phyloP scores from a whole-genome alignment of 2,797 vertebrate genomes.

The Threskiornis aethiopicus region DNA sequence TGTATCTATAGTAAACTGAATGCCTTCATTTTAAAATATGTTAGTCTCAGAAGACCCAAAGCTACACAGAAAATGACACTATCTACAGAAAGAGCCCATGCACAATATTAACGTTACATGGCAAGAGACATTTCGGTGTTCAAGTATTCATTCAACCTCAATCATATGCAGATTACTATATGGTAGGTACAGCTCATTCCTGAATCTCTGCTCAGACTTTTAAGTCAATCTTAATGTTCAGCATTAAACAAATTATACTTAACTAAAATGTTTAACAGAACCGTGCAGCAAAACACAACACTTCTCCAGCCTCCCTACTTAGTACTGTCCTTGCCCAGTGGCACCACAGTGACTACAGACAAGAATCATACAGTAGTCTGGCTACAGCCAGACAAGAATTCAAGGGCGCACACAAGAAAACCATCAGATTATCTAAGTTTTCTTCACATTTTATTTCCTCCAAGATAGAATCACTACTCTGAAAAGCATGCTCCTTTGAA shows the following conservation, averaged over 20 bases:
- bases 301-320: background rate
- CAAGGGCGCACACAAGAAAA: slow-evolving; percentile 36
- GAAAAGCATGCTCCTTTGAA: slow-evolving; percentile 36
- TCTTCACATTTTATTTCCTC: slow-evolving; percentile 34
- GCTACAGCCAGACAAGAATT: slow-evolving; percentile 5
- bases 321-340: slow-evolving; percentile 18
- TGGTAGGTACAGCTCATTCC: slow-evolving; percentile 66
- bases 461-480: slow-evolving; percentile 8
- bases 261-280: slow-evolving; percentile 25
- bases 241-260: background rate
- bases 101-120: slow-evolving; percentile 48
- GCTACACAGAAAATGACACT: slow-evolving; percentile 47
- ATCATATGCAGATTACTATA: slow-evolving; percentile 74
- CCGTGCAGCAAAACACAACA: slow-evolving; percentile 18
- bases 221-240: slow-evolving; percentile 2
- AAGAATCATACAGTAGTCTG: background rate
- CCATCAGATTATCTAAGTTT: slow-evolving; percentile 16
- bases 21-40: slow-evolving; percentile 32
- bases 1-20: slow-evolving; percentile 26
- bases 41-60: slow-evolving; percentile 51
- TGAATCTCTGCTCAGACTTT: slow-evolving; percentile 51
- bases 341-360: background rate
- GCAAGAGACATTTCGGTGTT: slow-evolving; percentile 43
- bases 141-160: slow-evolving; percentile 46
- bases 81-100: slow-evolving; percentile 53